Conservation (phyloP, 2,797 vertebrate genomes). For the Microtus californicus region DNA sequence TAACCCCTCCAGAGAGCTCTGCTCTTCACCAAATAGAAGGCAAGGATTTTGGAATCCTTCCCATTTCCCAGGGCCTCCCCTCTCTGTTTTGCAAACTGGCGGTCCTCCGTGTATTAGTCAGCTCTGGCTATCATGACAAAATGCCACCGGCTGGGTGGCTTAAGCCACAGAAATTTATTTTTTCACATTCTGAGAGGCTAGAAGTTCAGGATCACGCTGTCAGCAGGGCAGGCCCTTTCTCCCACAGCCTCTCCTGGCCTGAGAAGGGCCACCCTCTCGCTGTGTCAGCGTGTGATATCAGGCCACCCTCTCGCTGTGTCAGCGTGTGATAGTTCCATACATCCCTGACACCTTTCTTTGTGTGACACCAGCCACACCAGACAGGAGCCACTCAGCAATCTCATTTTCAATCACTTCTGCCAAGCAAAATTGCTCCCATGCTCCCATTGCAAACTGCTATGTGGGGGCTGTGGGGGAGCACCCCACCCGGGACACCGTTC, state of each 20-base stretch:
- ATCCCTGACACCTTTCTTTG: neutral
- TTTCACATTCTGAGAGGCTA: slow-evolving; percentile 44
- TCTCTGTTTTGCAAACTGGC: slow-evolving; percentile 58
- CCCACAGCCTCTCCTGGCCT: neutral
- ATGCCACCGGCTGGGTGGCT: slow-evolving; percentile 39
- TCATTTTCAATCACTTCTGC: slow-evolving; percentile 32
- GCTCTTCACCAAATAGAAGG: slow-evolving; percentile 39
- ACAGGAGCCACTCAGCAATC: neutral
- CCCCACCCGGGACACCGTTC: neutral
- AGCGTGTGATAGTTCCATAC: neutral
- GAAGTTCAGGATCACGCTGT: slow-evolving; percentile 59
- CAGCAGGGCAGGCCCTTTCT: slow-evolving; percentile 34
- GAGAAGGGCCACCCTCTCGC: neutral
- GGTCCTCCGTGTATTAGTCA: neutral
- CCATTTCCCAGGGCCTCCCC: neutral
- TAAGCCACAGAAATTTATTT: slow-evolving; percentile 61
- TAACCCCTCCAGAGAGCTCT: slow-evolving; percentile 38
- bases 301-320: neutral
- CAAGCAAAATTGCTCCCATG: neutral
- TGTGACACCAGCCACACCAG: neutral
- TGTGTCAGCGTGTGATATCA: neutral
- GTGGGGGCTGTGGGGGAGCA: rapidly evolving
- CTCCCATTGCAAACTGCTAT: neutral
- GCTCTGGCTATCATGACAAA: neutral
- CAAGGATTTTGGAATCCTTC: slow-evolving; percentile 15